A percentile compares a stretch with the other conserved stretches of the same genome.
These are phyloP conservation scores for Synergus umbraculus DNA, from an alignment of 2,888 invertebrate genomes.

Conservation along the genomic window DNA sequence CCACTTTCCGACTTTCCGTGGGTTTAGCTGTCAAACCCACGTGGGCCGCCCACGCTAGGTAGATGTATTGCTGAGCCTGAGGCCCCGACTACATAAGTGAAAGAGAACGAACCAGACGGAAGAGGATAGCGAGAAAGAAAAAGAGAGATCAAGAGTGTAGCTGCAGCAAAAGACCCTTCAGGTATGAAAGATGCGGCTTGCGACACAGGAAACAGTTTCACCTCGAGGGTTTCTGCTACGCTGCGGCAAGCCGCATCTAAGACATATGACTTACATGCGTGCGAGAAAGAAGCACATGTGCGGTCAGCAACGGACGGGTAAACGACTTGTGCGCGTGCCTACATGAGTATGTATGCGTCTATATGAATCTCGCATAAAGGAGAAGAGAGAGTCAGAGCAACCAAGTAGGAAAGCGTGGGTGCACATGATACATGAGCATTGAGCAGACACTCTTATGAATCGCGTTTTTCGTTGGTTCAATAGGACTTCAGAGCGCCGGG, in stretches of 20 bases:
- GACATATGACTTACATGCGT: slow-evolving; percentile 30
- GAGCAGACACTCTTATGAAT: slow-evolving; percentile 65
- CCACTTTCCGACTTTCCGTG: slow-evolving; percentile 70
- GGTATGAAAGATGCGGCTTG: slow-evolving; percentile 68
- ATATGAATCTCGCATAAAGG: slow-evolving; percentile 4
- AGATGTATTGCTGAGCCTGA: slow-evolving; percentile 65
- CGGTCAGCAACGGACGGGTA: slow-evolving; percentile 20
- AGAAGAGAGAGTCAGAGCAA: slow-evolving; percentile 17
- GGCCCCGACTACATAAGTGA: slow-evolving; percentile 56
- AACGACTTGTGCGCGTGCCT: slow-evolving; percentile 37
- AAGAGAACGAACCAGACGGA: slow-evolving; percentile 28
- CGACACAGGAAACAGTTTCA: slow-evolving; percentile 74
- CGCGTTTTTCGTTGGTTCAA: slow-evolving; percentile 62
- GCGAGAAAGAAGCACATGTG: slow-evolving; percentile 30
- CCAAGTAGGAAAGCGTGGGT: slow-evolving; percentile 61
- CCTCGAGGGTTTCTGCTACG: slow-evolving; percentile 61
- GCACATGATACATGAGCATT: slow-evolving; percentile 65
- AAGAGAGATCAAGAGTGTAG: slow-evolving; percentile 50
- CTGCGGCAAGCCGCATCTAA: slow-evolving; percentile 35
- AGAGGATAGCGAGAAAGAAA: slow-evolving; percentile 59
- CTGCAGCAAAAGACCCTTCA: slow-evolving; percentile 37
- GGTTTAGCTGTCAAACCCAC: slow-evolving; percentile 76
- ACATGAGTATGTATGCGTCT: background rate
- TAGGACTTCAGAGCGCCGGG: slow-evolving; percentile 48
- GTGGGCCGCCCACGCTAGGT: slow-evolving; percentile 74